Base-by-base conservation (phyloP, 2,888 invertebrate genomes). In the Calliopum simillimum region DNA sequence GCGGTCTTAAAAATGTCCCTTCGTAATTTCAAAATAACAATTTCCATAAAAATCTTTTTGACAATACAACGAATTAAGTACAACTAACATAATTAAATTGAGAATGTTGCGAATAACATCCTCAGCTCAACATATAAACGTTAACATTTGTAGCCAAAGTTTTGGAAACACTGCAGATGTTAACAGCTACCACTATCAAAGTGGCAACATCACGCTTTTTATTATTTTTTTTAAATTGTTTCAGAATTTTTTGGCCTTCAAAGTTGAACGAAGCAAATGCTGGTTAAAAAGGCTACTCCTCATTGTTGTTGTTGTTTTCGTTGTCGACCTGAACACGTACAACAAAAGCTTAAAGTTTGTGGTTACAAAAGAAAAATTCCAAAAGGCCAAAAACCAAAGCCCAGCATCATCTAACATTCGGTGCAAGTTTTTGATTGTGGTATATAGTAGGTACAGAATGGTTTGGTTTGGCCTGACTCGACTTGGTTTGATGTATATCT, bases 331-430 rank as follows among this genome's bases (percentile, higher is more conserved):
- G 53, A 21, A 53, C 53, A 53, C 23, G 53, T 53, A 53, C 23
- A 53, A 53, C 53, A 53, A 21, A 53, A 53, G 53, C 53, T 53
- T 53, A 23, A 53, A 33, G 23, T 23, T 53, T 23, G 53, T 53
- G 53, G 21, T 53, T 53, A 11, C 21, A 53, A 23, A 21, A 53
- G 23, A 23, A 23, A 19, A 53, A 53, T 33, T 14, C 53, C 6
- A 53, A 53, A 53, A 23, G 53, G 53, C 53, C 53, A 53, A 53
- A 33, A 53, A 53, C 53, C 19, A 5, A 53, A 23, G 8, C 53
- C 23, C 23, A 12, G 49, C 49, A 49, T 49, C 23, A 14, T 23
- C 53, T 13, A 53, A 14, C 12, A 23, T 23, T 33, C 8, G 8
- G 8, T 33, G 33, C 8, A 33, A 33, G 33, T 6, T 4, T 33